Base-by-base conservation (phyloP, 2,113 vertebrate species). In the Ochotona curzoniae region DNA sequence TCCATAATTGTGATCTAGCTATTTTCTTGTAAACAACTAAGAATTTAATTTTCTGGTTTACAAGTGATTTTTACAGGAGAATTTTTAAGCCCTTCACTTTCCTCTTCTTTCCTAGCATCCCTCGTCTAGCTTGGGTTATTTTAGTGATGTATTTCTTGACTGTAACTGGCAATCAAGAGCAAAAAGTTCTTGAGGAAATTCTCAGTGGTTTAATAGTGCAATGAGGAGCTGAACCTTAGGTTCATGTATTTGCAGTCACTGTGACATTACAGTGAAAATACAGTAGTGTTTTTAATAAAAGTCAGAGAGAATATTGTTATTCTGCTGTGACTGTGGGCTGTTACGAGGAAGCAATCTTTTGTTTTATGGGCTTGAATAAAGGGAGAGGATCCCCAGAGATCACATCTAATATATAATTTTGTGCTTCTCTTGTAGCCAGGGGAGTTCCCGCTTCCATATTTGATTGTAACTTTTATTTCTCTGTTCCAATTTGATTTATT, bases 231-330 rank as follows among this genome's bases (percentile, higher is more conserved):
- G 76, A 51, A 14, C 26, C 17, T 30, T 76, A 71, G 13, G 78
- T 61, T 86, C 10, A 23, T 26, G 12, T 88, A 51, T 66, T 90
- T 91, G 83, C 85, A 91, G 64, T 2, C 30, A 79, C 12, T 23
- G 80, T 66, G 28, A 87, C 25, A 89, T 70, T 49, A 47, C 1
- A 88, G 17, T 51, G 71, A 94, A 94, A 61, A 82, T 87, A 71
- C 13, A 54, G 38, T 82, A 84, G n/a, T 85, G n/a, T 60, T 89
- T 87, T 83, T 78, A 92, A 88, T 91, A 38, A 94, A 90, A 87
- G 57, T 86, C 63, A 15, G 35, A 51, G 28, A 78, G 38, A 85
- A 49, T 67, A 79, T 88, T n/a, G 73, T 90, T 85, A 51, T 73
- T 14, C 11, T 94, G 63, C 63, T 92, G 30, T 89, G 61, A 20